phyloP scores from a whole-genome alignment of 2,888 invertebrate genomes.

The Scaptomyza reducta region DNA sequence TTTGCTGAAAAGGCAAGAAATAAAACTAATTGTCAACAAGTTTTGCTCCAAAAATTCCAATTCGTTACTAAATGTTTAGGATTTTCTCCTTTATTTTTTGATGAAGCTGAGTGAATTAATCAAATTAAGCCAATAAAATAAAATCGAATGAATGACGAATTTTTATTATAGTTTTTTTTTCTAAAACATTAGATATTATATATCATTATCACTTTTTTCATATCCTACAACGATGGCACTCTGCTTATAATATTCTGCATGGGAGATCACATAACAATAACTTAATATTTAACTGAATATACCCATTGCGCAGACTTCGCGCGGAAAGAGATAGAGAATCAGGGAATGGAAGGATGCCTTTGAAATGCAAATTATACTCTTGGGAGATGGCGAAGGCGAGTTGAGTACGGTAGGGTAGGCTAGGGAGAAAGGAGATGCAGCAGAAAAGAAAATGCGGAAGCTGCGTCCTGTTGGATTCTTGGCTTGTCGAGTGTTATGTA shows the following conservation, averaged over 20 bases:
- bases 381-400: slow-evolving; percentile 17
- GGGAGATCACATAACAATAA: slow-evolving; percentile 5
- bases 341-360: slow-evolving; percentile 53
- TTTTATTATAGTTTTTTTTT: not conserved
- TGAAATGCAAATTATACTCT: slow-evolving; percentile 78
- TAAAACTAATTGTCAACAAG: no score
- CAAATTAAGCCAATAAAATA: no score
- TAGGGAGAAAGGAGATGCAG: slow-evolving; percentile 34
- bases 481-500: slow-evolving; percentile 78
- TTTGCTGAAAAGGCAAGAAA: no score
- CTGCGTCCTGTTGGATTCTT: slow-evolving; percentile 70
- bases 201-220: not conserved
- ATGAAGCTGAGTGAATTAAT: no score
- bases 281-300: slow-evolving; percentile 2
- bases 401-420: not conserved
- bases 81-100: no score
- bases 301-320: not conserved
- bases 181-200: not conserved
- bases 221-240: not conserved
- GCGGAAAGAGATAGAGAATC: slow-evolving; percentile 23
- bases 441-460: slow-evolving; percentile 68
- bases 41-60: no score
- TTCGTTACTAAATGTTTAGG: no score
- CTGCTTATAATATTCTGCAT: not conserved
- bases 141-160: not conserved